Evolutionary conservation across 2,888 invertebrate species (phyloP).

Genomic region (Cataglyphis livida): DNA sequence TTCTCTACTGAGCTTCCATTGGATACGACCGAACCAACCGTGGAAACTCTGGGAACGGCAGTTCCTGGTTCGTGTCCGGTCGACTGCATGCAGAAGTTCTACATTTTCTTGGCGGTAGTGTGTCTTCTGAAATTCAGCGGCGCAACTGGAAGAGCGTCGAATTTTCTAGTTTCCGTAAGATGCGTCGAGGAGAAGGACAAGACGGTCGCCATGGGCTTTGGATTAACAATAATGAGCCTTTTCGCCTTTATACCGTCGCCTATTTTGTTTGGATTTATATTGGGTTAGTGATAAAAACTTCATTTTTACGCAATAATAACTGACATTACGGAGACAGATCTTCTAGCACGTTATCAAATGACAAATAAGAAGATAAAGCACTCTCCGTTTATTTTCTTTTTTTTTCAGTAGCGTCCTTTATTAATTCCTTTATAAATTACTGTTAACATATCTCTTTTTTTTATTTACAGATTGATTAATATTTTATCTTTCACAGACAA

Average conservation of each 20-base stretch:
- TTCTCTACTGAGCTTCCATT: conserved; percentile 70
- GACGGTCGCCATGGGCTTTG: conserved; percentile 90
- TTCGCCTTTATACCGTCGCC: conserved; percentile 92
- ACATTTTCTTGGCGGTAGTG: conserved; percentile 87
- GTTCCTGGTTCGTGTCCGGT: conserved; percentile 87
- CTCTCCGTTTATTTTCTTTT: not conserved
- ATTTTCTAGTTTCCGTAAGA: conserved; percentile 88
- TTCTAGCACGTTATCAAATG: not conserved
- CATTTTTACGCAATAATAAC: conserved; percentile 2
- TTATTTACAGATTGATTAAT: conserved; percentile 10
- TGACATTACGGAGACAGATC: not conserved
- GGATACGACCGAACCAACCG: conserved; percentile 64
- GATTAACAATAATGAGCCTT: conserved; percentile 89
- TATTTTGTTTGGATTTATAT: conserved; percentile 91
- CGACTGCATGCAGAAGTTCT: conserved; percentile 87
- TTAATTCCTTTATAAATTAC: not conserved
- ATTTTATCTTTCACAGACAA: conserved; percentile 85
- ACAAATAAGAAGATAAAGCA: not conserved
- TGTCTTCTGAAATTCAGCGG: conserved; percentile 88
- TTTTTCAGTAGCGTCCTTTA: not conserved
- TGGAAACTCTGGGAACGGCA: conserved; percentile 82
- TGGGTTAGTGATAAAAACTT: conserved; percentile 86
- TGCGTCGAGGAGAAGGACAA: conserved; percentile 92
- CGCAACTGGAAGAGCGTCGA: conserved; percentile 88
- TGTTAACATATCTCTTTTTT: conserved; percentile 26